These are phyloP conservation scores for Apocheima hispidaria DNA, from an alignment of 2,888 invertebrate species.

Conservation along the genomic window DNA sequence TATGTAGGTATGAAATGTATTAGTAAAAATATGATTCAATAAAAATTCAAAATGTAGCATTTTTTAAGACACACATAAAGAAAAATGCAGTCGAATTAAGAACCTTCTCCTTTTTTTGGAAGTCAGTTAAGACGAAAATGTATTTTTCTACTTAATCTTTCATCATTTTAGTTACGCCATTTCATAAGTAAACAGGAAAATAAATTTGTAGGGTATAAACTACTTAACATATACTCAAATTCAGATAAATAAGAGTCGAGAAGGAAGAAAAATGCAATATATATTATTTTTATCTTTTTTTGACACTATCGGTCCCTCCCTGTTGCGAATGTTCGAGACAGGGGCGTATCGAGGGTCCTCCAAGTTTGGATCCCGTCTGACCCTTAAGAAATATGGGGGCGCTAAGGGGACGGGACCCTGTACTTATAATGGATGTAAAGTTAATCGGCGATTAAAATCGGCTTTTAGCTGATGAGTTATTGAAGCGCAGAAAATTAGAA, in stretches of 20 bases:
- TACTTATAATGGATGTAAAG: constrained; percentile 51
- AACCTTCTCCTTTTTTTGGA: no score
- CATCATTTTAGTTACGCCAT: not conserved
- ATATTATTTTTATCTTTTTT: constrained; percentile 86
- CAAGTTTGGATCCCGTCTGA: constrained; percentile 67
- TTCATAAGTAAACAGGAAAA: not conserved
- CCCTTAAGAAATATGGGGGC: constrained; percentile 75
- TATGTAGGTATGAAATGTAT: no score
- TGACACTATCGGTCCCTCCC: constrained; percentile 84
- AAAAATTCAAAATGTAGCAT: no score
- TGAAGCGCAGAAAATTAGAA: constrained; percentile 4
- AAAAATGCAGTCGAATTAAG: no score
- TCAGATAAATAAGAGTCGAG: constrained; percentile 20
- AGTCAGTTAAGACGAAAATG: not conserved
- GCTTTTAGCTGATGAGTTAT: constrained; percentile 30
- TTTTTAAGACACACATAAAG: no score
- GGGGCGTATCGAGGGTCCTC: constrained; percentile 81
- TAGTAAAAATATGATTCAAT: no score
- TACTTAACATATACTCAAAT: constrained; percentile 9
- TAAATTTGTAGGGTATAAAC: not conserved
- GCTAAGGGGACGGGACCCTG: constrained; percentile 51
- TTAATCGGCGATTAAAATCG: constrained; percentile 49
- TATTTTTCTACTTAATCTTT: not conserved
- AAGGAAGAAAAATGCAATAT: constrained; percentile 71
- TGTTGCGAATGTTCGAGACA: constrained; percentile 72